Base-by-base conservation (phyloP, 2,113 vertebrate species). In the Siphamia tubifer region DNA sequence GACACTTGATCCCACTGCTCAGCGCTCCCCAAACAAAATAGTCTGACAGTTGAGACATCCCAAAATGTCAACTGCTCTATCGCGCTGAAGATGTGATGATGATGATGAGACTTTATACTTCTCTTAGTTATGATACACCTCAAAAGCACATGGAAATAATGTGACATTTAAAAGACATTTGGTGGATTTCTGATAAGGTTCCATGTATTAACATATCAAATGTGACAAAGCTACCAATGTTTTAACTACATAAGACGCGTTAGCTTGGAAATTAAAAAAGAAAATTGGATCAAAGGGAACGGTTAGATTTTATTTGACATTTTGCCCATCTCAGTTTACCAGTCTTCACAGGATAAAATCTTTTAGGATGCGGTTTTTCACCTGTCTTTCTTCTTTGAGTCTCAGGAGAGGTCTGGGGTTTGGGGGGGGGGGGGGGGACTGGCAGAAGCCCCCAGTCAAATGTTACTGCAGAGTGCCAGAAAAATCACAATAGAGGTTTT, bases 121-220 rank as follows among this genome's bases (percentile, higher is more conserved):
- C 8, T 12, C 7, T 27, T 48, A 23, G 30, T 56, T 68, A 32
- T 39, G 66, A 58, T 31, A 17, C 23, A 39, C 35, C 74, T 83
- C 38, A 72, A 74, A 76, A 63, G 57, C 8, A 48, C 38, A 21
- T 4, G 1, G 45, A 64, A 64, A 54, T 19, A 48, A 79, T 74
- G 56, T 84, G 81, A 79, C 81, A 84, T 88, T 88, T 84, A 79
- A 66, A 75, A 63, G 39, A 20, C 79, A 71, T 70, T 61, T 73
- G 19, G 40, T 21, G 48, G 52, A 61, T 44, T 58, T 65, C 3
- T 54, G 73, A 82, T 82, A 75, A 84, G 57, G 21, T 65, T 24
- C 7, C 57, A 44, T 71, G 62, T 70, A 72, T 53, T 77, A 72
- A 73, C 55, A 52, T 60, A 71, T 67, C 21, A 13, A 9, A 43